phyloP scores from a whole-genome alignment of 2,113 vertebrate species.

The Chaenocephalus aceratus region DNA sequence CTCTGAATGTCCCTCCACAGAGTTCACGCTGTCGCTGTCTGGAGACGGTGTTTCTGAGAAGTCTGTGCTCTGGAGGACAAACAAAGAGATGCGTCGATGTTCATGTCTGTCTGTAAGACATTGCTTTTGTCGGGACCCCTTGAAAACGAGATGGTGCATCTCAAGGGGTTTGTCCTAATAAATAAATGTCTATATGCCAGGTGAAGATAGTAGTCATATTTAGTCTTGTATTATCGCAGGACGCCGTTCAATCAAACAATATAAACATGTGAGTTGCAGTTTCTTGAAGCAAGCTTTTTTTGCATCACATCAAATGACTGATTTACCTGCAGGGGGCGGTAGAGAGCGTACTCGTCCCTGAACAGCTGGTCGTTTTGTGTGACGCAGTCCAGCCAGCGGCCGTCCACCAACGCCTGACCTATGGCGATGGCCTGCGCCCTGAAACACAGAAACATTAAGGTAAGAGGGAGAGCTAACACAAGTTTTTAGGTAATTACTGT shows the following conservation, averaged over 20 bases:
- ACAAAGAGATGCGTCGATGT: slow-evolving; percentile 12
- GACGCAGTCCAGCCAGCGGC: slow-evolving; percentile 96
- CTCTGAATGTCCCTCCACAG: slow-evolving; percentile 97
- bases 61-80: slow-evolving; percentile 89
- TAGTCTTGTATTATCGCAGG: no score
- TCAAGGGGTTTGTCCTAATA: no score
- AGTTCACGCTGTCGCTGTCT: slow-evolving; percentile 97
- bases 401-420: slow-evolving; percentile 95
- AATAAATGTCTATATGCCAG: no score
- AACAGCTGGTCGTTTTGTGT: slow-evolving; percentile 98
- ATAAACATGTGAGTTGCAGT: background rate
- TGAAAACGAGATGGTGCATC: no score
- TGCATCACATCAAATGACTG: no score
- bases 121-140: no score
- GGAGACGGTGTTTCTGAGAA: slow-evolving; percentile 98
- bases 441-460: slow-evolving; percentile 25
- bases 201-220: no score
- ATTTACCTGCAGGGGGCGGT: slow-evolving; percentile 93
- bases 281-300: no score
- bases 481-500: no score
- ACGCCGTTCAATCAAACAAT: slow-evolving; percentile 12
- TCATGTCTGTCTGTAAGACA: no score
- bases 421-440: slow-evolving; percentile 98
- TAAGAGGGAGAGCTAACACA: no score
- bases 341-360: slow-evolving; percentile 97